These are phyloP conservation scores for Lagorchestes hirsutus DNA, from an alignment of 2,797 vertebrate genomes.

Conservation along the genomic window DNA sequence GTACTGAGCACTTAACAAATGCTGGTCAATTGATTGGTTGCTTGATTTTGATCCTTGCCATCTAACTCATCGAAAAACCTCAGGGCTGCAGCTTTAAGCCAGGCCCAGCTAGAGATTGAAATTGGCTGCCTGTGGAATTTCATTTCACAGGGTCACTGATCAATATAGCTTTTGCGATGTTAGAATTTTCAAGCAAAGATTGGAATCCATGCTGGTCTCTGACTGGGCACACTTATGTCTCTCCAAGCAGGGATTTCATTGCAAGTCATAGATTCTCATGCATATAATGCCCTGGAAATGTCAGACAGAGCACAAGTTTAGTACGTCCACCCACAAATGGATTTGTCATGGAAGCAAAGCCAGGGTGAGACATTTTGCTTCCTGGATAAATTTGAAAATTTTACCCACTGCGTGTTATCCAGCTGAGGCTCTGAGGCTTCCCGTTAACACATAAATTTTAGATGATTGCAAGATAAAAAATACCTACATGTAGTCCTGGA, in stretches of 20 bases:
- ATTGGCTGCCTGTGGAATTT: neutral
- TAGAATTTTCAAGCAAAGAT: neutral
- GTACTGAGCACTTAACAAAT: neutral
- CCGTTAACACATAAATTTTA: neutral
- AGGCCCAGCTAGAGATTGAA: neutral
- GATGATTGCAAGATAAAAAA: neutral
- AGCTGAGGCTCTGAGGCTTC: neutral
- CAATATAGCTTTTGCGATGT: neutral
- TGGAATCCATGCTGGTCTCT: neutral
- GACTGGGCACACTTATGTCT: neutral
- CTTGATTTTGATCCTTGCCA: neutral
- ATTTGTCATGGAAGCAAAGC: neutral
- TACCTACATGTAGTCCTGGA: neutral
- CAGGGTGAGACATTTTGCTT: neutral
- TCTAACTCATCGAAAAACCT: neutral
- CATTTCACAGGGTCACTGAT: neutral
- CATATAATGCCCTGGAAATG: conserved; percentile 18
- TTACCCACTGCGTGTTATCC: neutral
- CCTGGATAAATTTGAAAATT: neutral
- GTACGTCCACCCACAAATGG: neutral
- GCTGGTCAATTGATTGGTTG: neutral
- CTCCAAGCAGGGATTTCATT: neutral
- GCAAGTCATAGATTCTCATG: neutral
- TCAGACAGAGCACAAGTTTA: conserved; percentile 11
- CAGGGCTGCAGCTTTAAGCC: neutral